Conservation (phyloP, 2,888 invertebrate species). For the Endotricha flammealis region DNA sequence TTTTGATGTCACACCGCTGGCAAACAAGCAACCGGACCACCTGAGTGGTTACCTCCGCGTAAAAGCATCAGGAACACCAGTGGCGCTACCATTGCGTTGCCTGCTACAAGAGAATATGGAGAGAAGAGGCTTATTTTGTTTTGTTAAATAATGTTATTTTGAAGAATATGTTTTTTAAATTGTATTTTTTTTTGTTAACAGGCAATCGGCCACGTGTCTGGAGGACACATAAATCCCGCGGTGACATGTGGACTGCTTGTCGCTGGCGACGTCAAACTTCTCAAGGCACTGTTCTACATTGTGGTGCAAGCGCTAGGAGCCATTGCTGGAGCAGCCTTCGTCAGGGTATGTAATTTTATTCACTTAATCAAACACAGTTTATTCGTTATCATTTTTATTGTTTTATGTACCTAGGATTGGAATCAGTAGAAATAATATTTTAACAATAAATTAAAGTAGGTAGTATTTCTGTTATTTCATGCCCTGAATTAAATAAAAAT, state of each 20-base stretch:
- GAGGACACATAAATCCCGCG: constrained; percentile 95
- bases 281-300: constrained; percentile 89
- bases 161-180: constrained; percentile 6
- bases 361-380: neutral
- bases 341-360: constrained; percentile 74
- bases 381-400: constrained; percentile 9
- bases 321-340: constrained; percentile 86
- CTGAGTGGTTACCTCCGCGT: too few species aligned
- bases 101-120: too few species aligned
- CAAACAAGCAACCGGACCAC: too few species aligned
- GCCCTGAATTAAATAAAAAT: too few species aligned
- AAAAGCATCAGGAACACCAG: too few species aligned
- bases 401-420: too few species aligned
- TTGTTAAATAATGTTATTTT: neutral
- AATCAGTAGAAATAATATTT: too few species aligned
- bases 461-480: too few species aligned
- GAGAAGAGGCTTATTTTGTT: too few species aligned
- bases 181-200: constrained; percentile 52
- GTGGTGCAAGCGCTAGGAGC: constrained; percentile 89
- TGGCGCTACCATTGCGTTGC: too few species aligned
- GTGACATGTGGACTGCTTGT: constrained; percentile 90
- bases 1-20: too few species aligned
- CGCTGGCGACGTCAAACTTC: constrained; percentile 87
- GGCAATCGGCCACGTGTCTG: constrained; percentile 91
- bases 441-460: too few species aligned